A percentile compares a stretch with the other conserved stretches of the same genome.
Conservation (phyloP, 2,797 vertebrate species). For the Antennarius maculatus region DNA sequence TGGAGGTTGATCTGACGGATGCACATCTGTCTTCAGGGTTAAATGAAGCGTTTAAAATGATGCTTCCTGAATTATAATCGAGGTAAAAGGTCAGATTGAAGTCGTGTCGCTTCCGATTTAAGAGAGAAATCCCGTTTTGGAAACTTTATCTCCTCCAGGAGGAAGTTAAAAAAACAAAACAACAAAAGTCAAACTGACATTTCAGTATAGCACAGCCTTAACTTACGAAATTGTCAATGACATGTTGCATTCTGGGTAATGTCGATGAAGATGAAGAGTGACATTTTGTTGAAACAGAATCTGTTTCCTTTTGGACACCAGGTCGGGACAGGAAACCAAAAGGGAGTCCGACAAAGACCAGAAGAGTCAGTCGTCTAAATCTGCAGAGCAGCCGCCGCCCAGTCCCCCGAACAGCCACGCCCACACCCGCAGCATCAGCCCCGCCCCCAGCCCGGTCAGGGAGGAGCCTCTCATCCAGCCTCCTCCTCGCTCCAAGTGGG, state of each 20-base stretch:
- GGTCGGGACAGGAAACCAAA: constrained; percentile 61
- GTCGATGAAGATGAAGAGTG: not conserved
- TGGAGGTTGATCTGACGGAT: no score
- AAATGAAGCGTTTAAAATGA: no score
- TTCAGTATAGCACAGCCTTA: not conserved
- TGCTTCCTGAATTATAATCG: no score
- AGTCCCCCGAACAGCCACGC: constrained; percentile 29
- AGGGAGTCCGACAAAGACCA: constrained; percentile 47
- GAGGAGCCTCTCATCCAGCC: constrained; percentile 73
- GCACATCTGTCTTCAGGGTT: no score
- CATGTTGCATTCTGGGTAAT: not conserved
- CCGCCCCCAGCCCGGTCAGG: constrained; percentile 4
- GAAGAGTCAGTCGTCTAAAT: constrained; percentile 41
- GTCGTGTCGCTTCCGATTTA: not conserved
- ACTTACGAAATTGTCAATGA: no score
- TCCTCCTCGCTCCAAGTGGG: constrained; percentile 80
- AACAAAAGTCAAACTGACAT: not conserved
- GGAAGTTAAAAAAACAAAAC: no score
- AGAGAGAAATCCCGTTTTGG: not conserved
- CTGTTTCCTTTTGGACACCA: constrained; percentile 10
- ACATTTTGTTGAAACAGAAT: not conserved
- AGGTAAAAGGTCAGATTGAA: no score
- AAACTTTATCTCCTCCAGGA: not conserved
- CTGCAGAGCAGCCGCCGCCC: constrained; percentile 18
- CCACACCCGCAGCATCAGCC: constrained; percentile 49